phyloP scores from a whole-genome alignment of 2,888 invertebrate genomes.

The Xestia ashworthii region DNA sequence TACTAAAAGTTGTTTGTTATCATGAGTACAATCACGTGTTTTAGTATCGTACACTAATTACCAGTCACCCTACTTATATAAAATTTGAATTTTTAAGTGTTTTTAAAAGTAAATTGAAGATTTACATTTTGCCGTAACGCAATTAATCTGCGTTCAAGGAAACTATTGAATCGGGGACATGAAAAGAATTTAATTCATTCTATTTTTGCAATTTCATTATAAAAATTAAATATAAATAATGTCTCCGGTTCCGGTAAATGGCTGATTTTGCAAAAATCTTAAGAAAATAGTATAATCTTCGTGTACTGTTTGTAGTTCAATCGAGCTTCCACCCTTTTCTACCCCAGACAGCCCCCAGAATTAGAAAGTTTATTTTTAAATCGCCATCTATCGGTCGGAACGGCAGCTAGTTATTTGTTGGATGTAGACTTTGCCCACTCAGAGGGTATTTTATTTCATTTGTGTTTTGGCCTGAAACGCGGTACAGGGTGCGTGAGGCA shows the following conservation, averaged over 20 bases:
- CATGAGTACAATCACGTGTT: too few species aligned
- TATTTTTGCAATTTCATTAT: neutral
- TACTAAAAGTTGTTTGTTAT: too few species aligned
- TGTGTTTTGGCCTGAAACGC: neutral
- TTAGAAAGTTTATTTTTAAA: neutral
- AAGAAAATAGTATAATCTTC: neutral
- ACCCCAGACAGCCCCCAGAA: neutral
- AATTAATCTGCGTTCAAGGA: neutral
- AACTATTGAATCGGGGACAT: neutral
- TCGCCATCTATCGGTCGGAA: constrained; percentile 13
- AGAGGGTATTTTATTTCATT: neutral
- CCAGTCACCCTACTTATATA: too few species aligned
- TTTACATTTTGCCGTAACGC: neutral
- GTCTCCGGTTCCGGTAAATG: neutral
- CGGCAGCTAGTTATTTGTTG: neutral
- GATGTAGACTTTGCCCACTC: too few species aligned
- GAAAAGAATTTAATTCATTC: neutral
- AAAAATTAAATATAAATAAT: neutral
- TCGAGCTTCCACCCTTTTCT: constrained; percentile 9
- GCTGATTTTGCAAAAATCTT: neutral
- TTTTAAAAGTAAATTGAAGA: neutral
- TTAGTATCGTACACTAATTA: too few species aligned
- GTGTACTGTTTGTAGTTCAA: neutral
- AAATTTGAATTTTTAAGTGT: rapidly evolving
- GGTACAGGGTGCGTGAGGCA: neutral